phyloP scores from a whole-genome alignment of 2,797 vertebrate genomes.

The Bufotes viridis region DNA sequence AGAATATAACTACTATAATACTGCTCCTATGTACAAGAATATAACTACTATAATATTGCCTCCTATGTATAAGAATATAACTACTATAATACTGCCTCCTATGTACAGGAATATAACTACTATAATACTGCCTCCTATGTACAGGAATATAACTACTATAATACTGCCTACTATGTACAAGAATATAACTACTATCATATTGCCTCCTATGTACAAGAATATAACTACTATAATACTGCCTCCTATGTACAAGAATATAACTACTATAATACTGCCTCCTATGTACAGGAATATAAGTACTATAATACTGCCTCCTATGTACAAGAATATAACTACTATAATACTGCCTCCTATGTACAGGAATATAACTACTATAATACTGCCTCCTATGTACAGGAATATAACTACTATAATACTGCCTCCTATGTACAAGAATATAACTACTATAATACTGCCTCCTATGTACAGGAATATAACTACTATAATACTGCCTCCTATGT shows the following conservation, averaged over 20 bases:
- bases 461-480: too few species aligned
- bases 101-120: background rate
- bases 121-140: conserved; percentile 6
- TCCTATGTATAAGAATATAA: background rate
- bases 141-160: conserved; percentile 10
- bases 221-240: conserved; percentile 2
- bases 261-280: background rate
- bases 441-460: background rate
- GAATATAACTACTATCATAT: conserved; percentile 8
- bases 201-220: background rate
- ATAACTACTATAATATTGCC: conserved; percentile 6
- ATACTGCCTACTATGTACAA: background rate
- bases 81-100: conserved; percentile 1
- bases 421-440: background rate
- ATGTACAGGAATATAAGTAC: too few species aligned
- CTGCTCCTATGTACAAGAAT: too few species aligned
- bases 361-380: background rate
- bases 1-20: too few species aligned
- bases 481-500: too few species aligned
- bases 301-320: too few species aligned
- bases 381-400: conserved; percentile 2
- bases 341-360: too few species aligned
- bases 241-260: conserved; percentile 3
- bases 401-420: conserved; percentile 3
- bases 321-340: too few species aligned